These are phyloP conservation scores for Aythya fuligula DNA, from an alignment of 2,797 vertebrate species.

Conservation along the genomic window DNA sequence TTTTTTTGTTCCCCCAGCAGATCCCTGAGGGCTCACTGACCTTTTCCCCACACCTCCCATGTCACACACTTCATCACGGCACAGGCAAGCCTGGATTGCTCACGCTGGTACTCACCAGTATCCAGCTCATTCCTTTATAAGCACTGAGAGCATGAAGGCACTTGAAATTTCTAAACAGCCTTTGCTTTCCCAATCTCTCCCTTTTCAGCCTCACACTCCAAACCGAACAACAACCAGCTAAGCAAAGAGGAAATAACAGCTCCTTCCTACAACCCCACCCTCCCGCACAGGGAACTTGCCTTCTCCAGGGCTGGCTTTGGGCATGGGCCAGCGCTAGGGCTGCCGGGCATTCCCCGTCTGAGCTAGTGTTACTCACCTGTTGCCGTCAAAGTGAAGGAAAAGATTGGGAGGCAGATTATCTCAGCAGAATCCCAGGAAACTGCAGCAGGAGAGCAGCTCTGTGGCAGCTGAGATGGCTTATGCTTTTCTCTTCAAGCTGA, in stretches of 20 bases:
- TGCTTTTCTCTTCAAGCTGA: background rate
- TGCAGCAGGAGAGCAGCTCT: background rate
- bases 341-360: background rate
- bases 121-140: background rate
- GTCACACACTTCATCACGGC: background rate
- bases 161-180: background rate
- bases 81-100: background rate
- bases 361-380: background rate
- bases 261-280: conserved; percentile 11
- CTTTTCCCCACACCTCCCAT: background rate
- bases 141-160: background rate
- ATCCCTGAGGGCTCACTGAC: background rate
- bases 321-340: background rate
- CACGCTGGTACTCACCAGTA: background rate
- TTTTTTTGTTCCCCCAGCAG: background rate
- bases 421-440: background rate
- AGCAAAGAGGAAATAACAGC: conserved; percentile 7
- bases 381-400: background rate
- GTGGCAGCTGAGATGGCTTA: background rate
- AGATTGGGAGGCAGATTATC: background rate
- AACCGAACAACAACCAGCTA: background rate
- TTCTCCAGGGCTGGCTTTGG: background rate
- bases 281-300: background rate
- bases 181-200: background rate
- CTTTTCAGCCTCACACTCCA: background rate